Base-by-base conservation (phyloP, 1,140 invertebrate species). In the Drosophila oshimai region DNA sequence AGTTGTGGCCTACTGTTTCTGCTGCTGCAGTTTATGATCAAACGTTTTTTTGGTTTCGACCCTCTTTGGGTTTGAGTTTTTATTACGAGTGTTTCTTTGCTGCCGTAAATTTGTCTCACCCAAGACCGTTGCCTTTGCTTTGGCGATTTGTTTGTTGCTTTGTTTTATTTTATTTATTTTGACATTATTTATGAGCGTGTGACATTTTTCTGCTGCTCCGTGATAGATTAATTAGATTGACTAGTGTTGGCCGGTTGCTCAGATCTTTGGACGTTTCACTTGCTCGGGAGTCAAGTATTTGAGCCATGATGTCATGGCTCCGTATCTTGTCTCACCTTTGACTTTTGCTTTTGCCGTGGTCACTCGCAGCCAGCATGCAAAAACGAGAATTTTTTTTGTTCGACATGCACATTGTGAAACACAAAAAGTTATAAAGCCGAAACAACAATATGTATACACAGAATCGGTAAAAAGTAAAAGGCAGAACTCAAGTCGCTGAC, bases 221-320 rank as follows among this genome's bases (percentile, higher is more conserved):
- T 64, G 55, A 79, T 69, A 29, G 41, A 69, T 57, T 74, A 79
- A 79, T 79, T 69, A 60, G 45, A 64, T 72, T 54, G 74, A 58
- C 17, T n/a, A 36, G 34, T 26, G 60, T 18, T 72, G 29, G 24
- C 13, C 13, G 6, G 6, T 18, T 36, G 29, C 6, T 47, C 41
- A 26, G 31, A 54, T 61, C 46, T 45, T 50, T 46, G 20, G 20
- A 44, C 20, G 39, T 39, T 69, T 80, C 39, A 67, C 50, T 65
- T 61, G 49, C 46, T 53, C 41, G 58, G 22, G 17, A 71, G 61
- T 74, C 55, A 53, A 65, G 58, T 61, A 42, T 65, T 28, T 33
- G 51, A 67, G 60, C 53, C 41, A 74, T 86, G 80, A 84, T 86
- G 81, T 84, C 80, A 84, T 86, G 61, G 76, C 45, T 33, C 57